Conservation (phyloP, 2,797 vertebrate genomes). For the Microctenopoma steveboyesi region DNA sequence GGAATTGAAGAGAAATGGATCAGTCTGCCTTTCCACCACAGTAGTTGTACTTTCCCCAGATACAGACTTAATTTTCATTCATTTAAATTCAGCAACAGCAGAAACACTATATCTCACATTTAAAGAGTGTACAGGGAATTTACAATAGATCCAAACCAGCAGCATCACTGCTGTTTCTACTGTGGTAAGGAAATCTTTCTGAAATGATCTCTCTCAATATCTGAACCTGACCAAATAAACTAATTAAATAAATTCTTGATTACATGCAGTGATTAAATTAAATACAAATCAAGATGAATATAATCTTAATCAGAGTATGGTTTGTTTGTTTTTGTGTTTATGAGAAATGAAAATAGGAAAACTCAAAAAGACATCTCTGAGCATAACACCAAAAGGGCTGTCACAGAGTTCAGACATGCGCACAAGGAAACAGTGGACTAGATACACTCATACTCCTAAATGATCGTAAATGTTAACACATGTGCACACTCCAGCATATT, state of each 20-base stretch:
- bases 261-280: background rate
- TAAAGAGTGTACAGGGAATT: background rate
- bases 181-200: background rate
- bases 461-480: conserved; percentile 35
- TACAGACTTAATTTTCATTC: conserved; percentile 10
- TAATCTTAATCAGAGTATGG: background rate
- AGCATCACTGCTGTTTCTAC: background rate
- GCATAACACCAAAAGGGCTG: background rate
- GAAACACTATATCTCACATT: conserved; percentile 2
- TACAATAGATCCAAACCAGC: background rate
- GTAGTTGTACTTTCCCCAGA: conserved; percentile 1
- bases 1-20: background rate
- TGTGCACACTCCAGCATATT: conserved; percentile 25
- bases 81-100: conserved; percentile 20
- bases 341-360: background rate
- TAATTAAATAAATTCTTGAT: background rate
- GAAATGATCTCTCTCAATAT: background rate
- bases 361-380: background rate
- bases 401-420: conserved; percentile 37
- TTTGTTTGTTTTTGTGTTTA: no score
- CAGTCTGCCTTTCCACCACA: conserved; percentile 21
- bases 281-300: conserved; percentile 2
- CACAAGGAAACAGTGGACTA: background rate
- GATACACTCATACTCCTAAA: conserved; percentile 10
- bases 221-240: background rate